Percentiles rank a stretch among this genome's conserved stretches.
phyloP scores from a whole-genome alignment of 2,113 vertebrate genomes.

The Laticauda colubrina region DNA sequence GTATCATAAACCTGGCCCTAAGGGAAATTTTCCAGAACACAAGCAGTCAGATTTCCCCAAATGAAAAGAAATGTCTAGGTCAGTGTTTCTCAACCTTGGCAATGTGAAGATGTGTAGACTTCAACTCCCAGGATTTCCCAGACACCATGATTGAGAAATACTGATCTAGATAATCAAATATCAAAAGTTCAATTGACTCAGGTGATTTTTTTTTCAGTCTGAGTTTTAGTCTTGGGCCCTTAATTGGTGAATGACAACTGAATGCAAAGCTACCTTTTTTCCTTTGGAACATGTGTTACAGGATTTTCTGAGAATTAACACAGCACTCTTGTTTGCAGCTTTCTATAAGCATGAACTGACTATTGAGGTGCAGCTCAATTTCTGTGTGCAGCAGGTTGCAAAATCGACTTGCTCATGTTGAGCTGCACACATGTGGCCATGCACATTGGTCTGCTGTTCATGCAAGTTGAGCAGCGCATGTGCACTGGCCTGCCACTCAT shows the following conservation, averaged over 20 bases:
- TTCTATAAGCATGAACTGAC: background rate
- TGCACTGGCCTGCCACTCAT: background rate
- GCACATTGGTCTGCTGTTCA: background rate
- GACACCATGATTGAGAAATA: background rate
- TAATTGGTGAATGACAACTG: background rate
- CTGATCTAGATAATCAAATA: background rate
- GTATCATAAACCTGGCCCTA: background rate
- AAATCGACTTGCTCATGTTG: background rate
- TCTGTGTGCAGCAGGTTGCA: background rate
- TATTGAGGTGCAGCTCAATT: background rate
- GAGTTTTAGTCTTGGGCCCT: background rate
- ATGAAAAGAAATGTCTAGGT: background rate
- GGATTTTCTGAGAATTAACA: background rate
- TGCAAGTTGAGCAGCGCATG: background rate
- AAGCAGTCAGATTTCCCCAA: background rate
- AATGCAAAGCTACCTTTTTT: background rate
- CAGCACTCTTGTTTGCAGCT: background rate
- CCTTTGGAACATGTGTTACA: background rate
- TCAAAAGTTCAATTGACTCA: background rate
- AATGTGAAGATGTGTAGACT: background rate
- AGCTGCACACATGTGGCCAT: background rate
- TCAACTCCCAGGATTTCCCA: background rate
- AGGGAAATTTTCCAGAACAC: background rate
- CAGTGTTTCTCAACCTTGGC: background rate
- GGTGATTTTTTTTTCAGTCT: background rate